Percentiles rank a stretch among this genome's conserved stretches.
These are phyloP conservation scores for Cantharis rustica DNA, from an alignment of 2,888 invertebrate genomes.

Conservation along the genomic window DNA sequence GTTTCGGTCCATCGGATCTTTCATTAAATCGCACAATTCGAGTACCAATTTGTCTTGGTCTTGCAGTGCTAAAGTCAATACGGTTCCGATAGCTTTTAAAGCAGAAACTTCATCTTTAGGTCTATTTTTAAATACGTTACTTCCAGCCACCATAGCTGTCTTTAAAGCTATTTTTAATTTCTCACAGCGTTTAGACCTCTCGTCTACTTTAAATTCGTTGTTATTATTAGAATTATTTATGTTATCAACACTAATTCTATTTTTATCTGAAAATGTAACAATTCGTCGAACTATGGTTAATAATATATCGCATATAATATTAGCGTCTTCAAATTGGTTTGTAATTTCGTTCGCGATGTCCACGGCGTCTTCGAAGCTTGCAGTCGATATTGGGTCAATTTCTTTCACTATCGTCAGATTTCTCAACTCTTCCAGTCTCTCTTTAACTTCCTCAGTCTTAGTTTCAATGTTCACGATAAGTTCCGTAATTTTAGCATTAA, in stretches of 20 bases:
- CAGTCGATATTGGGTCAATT: conserved; percentile 50
- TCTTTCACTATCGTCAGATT: conserved; percentile 47
- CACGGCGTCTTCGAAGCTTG: conserved; percentile 48
- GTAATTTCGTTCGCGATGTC: conserved; percentile 50
- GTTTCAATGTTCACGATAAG: conserved; percentile 50
- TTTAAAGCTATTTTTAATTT: conserved; percentile 51
- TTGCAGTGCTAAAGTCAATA: conserved; percentile 47
- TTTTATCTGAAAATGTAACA: conserved; percentile 51
- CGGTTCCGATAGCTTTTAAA: conserved; percentile 48
- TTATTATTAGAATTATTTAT: conserved; percentile 45
- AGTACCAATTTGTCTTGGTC: conserved; percentile 44
- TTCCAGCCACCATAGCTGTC: conserved; percentile 52
- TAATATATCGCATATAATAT: conserved; percentile 52
- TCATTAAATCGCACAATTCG: conserved; percentile 49
- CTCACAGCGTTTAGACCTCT: conserved; percentile 18
- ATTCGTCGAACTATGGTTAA: conserved; percentile 51
- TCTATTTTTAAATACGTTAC: conserved; percentile 53
- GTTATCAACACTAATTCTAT: conserved; percentile 52
- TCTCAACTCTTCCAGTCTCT: conserved; percentile 52
- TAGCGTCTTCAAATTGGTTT: conserved; percentile 47
- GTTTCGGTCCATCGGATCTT: conserved; percentile 49
- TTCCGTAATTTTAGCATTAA: conserved; percentile 53
- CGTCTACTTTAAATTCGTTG: conserved; percentile 36
- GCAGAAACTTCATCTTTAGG: conserved; percentile 55
- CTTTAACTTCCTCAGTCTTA: conserved; percentile 49